A percentile compares a stretch with the other conserved stretches of the same genome.
These are phyloP conservation scores for Mycalesis mineus DNA, from an alignment of 2,888 invertebrate genomes.

Conservation along the genomic window DNA sequence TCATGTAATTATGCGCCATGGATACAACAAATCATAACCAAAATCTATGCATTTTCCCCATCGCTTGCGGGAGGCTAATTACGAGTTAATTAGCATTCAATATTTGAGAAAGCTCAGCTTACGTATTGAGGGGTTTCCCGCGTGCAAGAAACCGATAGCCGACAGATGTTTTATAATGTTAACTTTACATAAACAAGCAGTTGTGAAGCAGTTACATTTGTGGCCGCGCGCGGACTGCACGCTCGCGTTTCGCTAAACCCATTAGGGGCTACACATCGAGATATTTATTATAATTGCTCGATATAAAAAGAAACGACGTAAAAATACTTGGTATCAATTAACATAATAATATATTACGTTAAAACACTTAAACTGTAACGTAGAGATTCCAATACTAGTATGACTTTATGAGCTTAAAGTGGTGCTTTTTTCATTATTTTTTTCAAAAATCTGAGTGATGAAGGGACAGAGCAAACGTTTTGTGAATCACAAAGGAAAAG, in stretches of 20 bases:
- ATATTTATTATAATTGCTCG: slow-evolving; percentile 7
- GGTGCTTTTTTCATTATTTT: slow-evolving; percentile 14
- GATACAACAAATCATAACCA: background rate
- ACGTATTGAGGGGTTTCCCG: slow-evolving; percentile 14
- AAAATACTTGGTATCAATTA: background rate
- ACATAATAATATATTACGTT: background rate
- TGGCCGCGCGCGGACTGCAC: background rate
- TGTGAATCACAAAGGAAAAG: slow-evolving; percentile 37
- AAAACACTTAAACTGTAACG: too few relatives aligned
- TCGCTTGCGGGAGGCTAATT: background rate
- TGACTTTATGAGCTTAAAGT: background rate
- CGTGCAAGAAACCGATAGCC: background rate
- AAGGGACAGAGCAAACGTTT: slow-evolving; percentile 39
- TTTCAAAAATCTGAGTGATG: slow-evolving; percentile 29
- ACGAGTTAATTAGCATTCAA: background rate
- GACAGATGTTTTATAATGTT: slow-evolving; percentile 5
- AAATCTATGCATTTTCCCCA: background rate
- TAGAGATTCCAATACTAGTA: background rate
- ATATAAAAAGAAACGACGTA: too few relatives aligned
- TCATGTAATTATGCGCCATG: background rate
- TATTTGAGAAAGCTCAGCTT: slow-evolving; percentile 4
- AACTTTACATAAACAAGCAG: slow-evolving; percentile 2
- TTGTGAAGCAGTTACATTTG: background rate
- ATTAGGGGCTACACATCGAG: background rate
- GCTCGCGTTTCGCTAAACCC: slow-evolving; percentile 5